phyloP scores from a whole-genome alignment of 2,113 vertebrate genomes.

The Coregonus clupeaformis region DNA sequence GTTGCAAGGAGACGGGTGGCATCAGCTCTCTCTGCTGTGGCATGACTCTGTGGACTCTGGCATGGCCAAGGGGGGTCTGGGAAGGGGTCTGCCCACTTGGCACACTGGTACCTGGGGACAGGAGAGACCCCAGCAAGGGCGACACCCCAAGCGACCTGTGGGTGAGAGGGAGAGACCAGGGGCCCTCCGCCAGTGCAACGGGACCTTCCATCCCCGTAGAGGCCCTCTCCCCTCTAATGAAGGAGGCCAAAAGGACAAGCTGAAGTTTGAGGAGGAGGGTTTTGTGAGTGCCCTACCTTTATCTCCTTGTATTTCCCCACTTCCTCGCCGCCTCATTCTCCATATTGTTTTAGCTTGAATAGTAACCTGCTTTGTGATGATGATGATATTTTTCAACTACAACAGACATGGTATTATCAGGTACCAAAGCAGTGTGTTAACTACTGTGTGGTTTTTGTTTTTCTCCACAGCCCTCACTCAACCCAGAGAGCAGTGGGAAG shows the following conservation, averaged over 20 bases:
- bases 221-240: conserved; percentile 81
- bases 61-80: conserved; percentile 82
- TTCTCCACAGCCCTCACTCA: conserved; percentile 82
- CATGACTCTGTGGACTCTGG: conserved; percentile 89
- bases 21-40: conserved; percentile 84
- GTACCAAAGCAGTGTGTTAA: no score
- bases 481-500: conserved; percentile 84
- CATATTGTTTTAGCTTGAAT: neutral
- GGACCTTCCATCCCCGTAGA: conserved; percentile 83
- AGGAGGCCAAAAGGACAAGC: conserved; percentile 82
- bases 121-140: conserved; percentile 66
- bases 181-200: conserved; percentile 84
- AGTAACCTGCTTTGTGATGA: no score
- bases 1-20: conserved; percentile 79
- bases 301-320: no score
- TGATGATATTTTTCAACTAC: no score
- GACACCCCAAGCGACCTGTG: conserved; percentile 58
- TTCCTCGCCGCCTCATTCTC: no score
- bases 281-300: conserved; percentile 86
- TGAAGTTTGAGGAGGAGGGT: conserved; percentile 89
- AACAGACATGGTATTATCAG: no score
- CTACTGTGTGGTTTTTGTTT: neutral
- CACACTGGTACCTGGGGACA: conserved; percentile 76
- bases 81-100: conserved; percentile 72
- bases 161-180: conserved; percentile 56